A percentile compares a stretch with the other conserved stretches of the same genome.
Evolutionary conservation across 2,797 vertebrate species (phyloP).

Genomic region (Etheostoma perlongum): DNA sequence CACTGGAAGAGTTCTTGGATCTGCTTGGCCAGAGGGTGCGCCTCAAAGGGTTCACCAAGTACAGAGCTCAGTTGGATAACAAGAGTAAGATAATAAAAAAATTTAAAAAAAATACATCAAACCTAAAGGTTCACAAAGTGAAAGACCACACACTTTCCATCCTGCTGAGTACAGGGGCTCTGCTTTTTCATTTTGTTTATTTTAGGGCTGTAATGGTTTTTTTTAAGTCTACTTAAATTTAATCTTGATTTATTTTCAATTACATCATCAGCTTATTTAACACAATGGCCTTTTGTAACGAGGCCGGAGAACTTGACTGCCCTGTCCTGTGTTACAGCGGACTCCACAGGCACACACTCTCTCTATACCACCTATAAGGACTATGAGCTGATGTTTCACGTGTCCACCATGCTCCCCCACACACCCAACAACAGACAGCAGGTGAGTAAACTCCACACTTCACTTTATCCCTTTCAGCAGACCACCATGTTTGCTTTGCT

Average conservation of each 20-base stretch:
- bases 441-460: conserved; percentile 80
- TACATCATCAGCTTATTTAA: conserved; percentile 17
- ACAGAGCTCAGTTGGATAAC: conserved; percentile 97
- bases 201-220: not conserved
- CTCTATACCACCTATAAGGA: conserved; percentile 99
- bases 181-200: conserved; percentile 1
- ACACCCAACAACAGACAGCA: conserved; percentile 97
- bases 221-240: conserved; percentile 2
- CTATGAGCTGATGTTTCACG: conserved; percentile 99
- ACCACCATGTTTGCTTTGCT: conserved; percentile 32
- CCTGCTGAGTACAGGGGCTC: conserved; percentile 42
- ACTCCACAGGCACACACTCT: conserved; percentile 97
- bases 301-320: conserved; percentile 10
- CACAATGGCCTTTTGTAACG: conserved; percentile 12
- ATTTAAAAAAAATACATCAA: not conserved
- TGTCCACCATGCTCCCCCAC: conserved; percentile 96
- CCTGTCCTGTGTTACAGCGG: conserved; percentile 86
- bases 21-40: conserved; percentile 95
- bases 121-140: conserved; percentile 29
- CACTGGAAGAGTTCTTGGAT: conserved; percentile 96
- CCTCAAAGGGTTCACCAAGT: conserved; percentile 96
- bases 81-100: conserved; percentile 89
- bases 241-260: conserved; percentile 39
- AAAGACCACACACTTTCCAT: conserved; percentile 23
- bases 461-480: conserved; percentile 2